Conservation (phyloP, 2,797 vertebrate species). For the Lagodon rhomboides region DNA sequence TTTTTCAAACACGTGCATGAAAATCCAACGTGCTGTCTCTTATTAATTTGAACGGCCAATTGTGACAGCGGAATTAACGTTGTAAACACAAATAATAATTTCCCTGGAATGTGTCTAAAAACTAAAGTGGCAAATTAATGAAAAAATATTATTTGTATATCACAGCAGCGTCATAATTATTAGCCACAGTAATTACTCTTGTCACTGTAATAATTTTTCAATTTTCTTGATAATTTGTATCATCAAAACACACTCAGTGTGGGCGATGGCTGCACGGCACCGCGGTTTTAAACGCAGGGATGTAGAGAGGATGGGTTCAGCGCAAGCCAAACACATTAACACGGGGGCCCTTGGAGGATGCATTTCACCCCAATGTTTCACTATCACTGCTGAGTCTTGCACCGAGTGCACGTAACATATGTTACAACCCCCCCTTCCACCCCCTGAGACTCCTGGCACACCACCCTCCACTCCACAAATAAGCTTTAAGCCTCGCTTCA, state of each 20-base stretch:
- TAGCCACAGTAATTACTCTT: constrained; percentile 40
- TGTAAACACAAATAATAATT: constrained; percentile 43
- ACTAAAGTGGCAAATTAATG: constrained; percentile 31
- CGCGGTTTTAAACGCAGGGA: constrained; percentile 69
- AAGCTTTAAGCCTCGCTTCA: constrained; percentile 73
- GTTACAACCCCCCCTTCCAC: constrained; percentile 54
- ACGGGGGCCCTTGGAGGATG: constrained; percentile 74
- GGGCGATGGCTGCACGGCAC: constrained; percentile 28
- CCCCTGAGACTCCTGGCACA: constrained; percentile 68
- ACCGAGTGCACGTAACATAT: constrained; percentile 77
- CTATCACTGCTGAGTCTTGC: constrained; percentile 72
- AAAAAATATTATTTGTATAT: constrained; percentile 32
- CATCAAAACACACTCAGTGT: constrained; percentile 44
- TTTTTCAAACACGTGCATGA: background rate
- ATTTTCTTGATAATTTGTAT: constrained; percentile 44
- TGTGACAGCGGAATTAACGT: constrained; percentile 35
- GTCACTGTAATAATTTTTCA: constrained; percentile 29
- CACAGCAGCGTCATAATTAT: constrained; percentile 35
- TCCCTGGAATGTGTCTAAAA: constrained; percentile 36
- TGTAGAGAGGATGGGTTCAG: constrained; percentile 76
- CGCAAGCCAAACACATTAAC: constrained; percentile 80
- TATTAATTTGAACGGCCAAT: constrained; percentile 31
- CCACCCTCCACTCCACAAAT: constrained; percentile 72
- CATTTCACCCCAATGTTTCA: constrained; percentile 78
- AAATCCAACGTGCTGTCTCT: background rate